Base-by-base conservation (phyloP, 2,797 vertebrate species). In the Champsocephalus esox region DNA sequence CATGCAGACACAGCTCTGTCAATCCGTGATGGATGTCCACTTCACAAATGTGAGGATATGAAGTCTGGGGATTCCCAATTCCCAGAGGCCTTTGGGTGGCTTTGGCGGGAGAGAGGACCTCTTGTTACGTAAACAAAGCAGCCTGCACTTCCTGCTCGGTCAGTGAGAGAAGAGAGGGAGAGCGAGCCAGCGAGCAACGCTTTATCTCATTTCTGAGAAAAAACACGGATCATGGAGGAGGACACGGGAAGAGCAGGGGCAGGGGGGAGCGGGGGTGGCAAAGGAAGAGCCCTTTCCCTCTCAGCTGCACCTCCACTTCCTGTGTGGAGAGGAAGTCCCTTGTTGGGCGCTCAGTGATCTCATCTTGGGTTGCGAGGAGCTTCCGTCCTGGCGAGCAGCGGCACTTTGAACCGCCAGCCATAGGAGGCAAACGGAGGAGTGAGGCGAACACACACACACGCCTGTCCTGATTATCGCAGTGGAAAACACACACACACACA, bases 211-310 rank as follows among this genome's bases (percentile, higher is more conserved):
- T 81, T 77, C 59, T 82, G 86, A 92, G 89, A 92, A 89, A 93
- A 92, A 93, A 93, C 91, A 91, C 76, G 84, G 89, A 88, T 90
- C 87, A 90, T 12, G 63, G 82, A 87, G 82, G 84, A 90, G 85
- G 80, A 92, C 80, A 79, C 69, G 82, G 88, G 83, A 88, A 88
- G 75, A 87, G 79, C 61, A 43, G 70, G 64, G 58, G 73, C 32
- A 67, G 77, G 70, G 43, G 28, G 67, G 17, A 51, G 75, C 17
- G 59, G 80, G 74, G 83, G 84, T 78, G 82, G 74, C 72, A 82
- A 85, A 90, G 92, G 90, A 92, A 96, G 93, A 95, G 93, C 94
- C 95, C 94, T 97, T 97, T 96, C 96, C 95, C 96, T 96, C 96
- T 95, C 96, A 92, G 91, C 92, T 90, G 89, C 84, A 66, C 84